Evolutionary conservation across 2,797 vertebrate genomes (phyloP), one percentile per base, ranked within the genome.

Genomic region (Liparis tanakae): DNA sequence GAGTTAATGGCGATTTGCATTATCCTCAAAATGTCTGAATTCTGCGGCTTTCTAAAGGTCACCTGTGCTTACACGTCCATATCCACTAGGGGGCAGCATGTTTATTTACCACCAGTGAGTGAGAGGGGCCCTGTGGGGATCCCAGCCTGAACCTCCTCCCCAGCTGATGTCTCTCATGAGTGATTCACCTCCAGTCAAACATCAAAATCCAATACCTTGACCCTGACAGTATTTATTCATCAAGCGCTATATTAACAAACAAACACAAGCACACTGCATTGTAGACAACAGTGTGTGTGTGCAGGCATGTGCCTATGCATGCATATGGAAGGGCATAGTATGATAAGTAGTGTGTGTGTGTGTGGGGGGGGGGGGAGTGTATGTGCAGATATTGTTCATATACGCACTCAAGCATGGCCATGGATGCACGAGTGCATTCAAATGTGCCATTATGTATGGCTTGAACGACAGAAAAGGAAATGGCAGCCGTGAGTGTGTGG

Each of bases 31-130:
- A 60, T 17, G 10, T 25, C 5, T 44, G 18, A 30, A 62, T 59
- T 44, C 54, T 67, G 18, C 17, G 20, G 53, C 46, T 66, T 41
- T n/a, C 17, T 7, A 65, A 37, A 64, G 10, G 14, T 6, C 37
- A 59, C 57, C 72, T 88, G 84, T 78, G 46, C 39, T 80, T 79
- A 15, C 77, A 0, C 0, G 1, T 46, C 9, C 0, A 0, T 1
- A 0, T 25, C 86, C 91, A 86, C 79, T 89, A 92, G 91, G 85
- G 88, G 91, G 90, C 87, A 88, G 81, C 85, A 90, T 78, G 72
- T 74, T 37, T 72, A 66, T 76, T 54, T 22, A 10, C 7, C 58
- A 17, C 18, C 0, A 7, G 0, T 13, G 14, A 22, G 18, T 22
- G 50, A 56, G 3, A 66, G 5, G 59, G 8, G 13, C 14, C 70